Percentiles rank a stretch among this genome's conserved stretches.
phyloP scores from a whole-genome alignment of 2,888 invertebrate species.

The Psococerastis gibbosa region DNA sequence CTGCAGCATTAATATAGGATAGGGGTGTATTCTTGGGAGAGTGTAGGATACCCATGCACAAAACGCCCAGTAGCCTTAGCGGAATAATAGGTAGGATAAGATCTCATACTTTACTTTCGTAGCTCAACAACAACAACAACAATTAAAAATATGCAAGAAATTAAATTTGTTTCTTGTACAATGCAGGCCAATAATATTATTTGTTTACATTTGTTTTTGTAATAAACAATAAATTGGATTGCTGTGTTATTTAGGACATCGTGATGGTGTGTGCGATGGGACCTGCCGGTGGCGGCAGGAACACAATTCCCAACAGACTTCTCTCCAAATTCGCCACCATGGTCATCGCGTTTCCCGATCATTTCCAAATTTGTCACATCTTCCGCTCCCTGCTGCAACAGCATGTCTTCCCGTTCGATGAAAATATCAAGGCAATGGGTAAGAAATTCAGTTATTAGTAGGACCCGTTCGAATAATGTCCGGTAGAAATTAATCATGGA shows the following conservation, averaged over 20 bases:
- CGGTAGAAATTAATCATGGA: background rate
- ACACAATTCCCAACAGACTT: constrained; percentile 55
- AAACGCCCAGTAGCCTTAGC: no score
- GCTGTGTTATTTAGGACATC: constrained; percentile 39
- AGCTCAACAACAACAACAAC: no score
- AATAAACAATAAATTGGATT: no score
- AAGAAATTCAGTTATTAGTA: constrained; percentile 20
- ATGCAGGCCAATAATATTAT: no score
- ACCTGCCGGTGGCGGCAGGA: constrained; percentile 72
- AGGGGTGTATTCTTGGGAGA: no score
- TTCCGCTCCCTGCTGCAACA: constrained; percentile 71
- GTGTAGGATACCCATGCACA: no score
- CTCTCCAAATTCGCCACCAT: constrained; percentile 57
- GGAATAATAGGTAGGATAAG: no score
- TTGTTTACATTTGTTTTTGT: no score
- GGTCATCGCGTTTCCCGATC: constrained; percentile 66
- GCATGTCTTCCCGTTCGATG: constrained; percentile 55
- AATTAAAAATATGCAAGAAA: no score
- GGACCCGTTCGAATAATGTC: constrained; percentile 9
- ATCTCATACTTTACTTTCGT: no score
- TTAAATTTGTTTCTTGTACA: no score
- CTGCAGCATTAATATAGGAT: no score
- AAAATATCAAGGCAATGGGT: constrained; percentile 57
- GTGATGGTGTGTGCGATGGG: constrained; percentile 65
- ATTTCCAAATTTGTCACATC: constrained; percentile 56